Base-by-base conservation (phyloP, 2,113 vertebrate species). In the Tachuris rubrigastra region DNA sequence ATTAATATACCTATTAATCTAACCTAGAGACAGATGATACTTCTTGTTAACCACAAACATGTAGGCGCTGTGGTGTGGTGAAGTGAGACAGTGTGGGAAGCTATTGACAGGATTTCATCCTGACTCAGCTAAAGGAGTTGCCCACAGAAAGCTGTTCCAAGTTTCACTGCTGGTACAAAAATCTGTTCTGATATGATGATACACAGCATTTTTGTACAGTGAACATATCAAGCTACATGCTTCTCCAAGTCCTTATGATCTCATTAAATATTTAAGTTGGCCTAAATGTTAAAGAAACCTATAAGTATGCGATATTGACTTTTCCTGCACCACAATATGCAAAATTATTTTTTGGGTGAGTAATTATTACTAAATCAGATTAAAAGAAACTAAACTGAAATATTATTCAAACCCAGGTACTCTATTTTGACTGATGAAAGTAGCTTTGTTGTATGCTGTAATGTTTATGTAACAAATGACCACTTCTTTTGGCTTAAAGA, bases 41-140 rank as follows among this genome's bases (percentile, higher is more conserved):
- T 85, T 35, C 73, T 41, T 49, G 4, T 21, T 77, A 53, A 50
- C 50, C 35, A 66, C 78, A 94, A 95, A 91, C 33, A 41, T 7
- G 88, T 91, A n/a, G 91, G 96, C 8, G 0, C 66, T 82, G 86
- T 77, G 91, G 42, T 82, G 68, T 47, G 83, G 35, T 65, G 90
- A 92, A 92, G 60, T 74, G 84, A 95, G 89, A 92, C 86, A 19
- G 74, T 14, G 95, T 96, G 75, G 94, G 95, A 95, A 82, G 91
- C 67, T 92, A 14, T 92, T 90, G 94, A 90, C 92, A 92, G 47
- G 89, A 72, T 91, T 87, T 85, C 87, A 66, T 68, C 68, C 89
- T 93, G 92, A 94, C 85, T 93, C 96, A 94, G 89, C 94, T 92
- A 12, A 91, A 93, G 72, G 39, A 87, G 39, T 53, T 96, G 92